phyloP scores from a whole-genome alignment of 2,797 vertebrate genomes.

The Echiichthys vipera region DNA sequence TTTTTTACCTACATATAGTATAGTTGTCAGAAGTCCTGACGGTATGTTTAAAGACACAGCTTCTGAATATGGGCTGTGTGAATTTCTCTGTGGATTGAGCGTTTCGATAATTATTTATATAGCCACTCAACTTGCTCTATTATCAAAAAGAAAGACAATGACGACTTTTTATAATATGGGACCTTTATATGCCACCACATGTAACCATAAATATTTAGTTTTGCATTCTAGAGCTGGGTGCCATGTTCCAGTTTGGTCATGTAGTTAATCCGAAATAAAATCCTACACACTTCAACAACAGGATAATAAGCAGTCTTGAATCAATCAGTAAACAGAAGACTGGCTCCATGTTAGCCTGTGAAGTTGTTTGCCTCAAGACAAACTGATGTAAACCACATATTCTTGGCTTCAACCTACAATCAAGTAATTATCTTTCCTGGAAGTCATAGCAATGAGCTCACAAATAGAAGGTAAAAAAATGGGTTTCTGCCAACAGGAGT shows the following conservation, averaged over 20 bases:
- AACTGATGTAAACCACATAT: slow-evolving; percentile 31
- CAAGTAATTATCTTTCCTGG: slow-evolving; percentile 26
- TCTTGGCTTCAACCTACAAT: slow-evolving; percentile 33
- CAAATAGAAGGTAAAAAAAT: slow-evolving; percentile 19
- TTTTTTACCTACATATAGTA: too few relatives aligned
- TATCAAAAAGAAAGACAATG: too few relatives aligned
- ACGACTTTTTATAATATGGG: too few relatives aligned
- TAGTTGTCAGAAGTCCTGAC: too few relatives aligned
- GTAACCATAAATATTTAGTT: not conserved
- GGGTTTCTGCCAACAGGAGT: slow-evolving; percentile 5
- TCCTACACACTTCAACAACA: slow-evolving; percentile 10
- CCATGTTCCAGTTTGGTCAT: not conserved
- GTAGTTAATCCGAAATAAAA: slow-evolving; percentile 4
- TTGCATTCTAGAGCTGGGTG: not conserved
- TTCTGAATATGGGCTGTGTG: too few relatives aligned
- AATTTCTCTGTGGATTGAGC: too few relatives aligned
- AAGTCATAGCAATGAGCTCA: slow-evolving; percentile 27
- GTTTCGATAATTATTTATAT: too few relatives aligned
- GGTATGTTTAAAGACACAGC: too few relatives aligned
- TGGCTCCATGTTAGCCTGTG: slow-evolving; percentile 25
- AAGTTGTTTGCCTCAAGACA: slow-evolving; percentile 33
- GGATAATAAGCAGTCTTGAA: slow-evolving; percentile 43
- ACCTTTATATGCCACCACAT: not conserved
- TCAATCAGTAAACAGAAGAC: slow-evolving; percentile 29
- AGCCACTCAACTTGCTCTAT: too few relatives aligned